These are phyloP conservation scores for Apeira syringaria DNA, from an alignment of 2,888 invertebrate genomes.

Conservation along the genomic window DNA sequence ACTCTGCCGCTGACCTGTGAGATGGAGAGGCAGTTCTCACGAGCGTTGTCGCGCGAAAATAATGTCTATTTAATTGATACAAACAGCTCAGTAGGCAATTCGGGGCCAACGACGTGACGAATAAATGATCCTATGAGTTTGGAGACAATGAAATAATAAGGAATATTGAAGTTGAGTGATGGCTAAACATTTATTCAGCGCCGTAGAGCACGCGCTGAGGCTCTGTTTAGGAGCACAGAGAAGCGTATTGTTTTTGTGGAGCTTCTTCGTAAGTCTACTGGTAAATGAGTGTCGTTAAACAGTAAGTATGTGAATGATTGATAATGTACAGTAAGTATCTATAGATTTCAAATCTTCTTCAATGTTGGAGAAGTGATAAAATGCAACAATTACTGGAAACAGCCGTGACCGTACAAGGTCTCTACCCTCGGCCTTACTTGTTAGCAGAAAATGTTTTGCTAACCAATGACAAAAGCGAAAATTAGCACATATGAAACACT, in stretches of 20 bases:
- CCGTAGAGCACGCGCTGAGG: conserved; percentile 21
- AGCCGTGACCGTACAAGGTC: conserved; percentile 36
- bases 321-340: no score
- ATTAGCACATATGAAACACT: conserved; percentile 66
- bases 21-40: conserved; percentile 57
- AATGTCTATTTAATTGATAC: conserved; percentile 74
- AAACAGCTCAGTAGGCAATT: conserved; percentile 47
- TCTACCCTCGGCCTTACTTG: conserved; percentile 34
- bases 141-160: conserved; percentile 27
- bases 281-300: background rate
- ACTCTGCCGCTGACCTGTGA: conserved; percentile 43
- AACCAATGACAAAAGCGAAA: conserved; percentile 63
- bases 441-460: conserved; percentile 56
- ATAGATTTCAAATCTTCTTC: no score
- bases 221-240: conserved; percentile 18
- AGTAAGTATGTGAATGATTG: conserved; percentile 1
- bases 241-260: conserved; percentile 1
- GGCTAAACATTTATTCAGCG: conserved; percentile 20
- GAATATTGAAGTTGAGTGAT: conserved; percentile 27
- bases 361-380: conserved; percentile 2
- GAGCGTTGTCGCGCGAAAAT: conserved; percentile 61
- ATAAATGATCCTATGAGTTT: conserved; percentile 24
- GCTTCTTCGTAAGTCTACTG: conserved; percentile 7
- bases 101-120: conserved; percentile 28
- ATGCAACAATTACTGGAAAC: conserved; percentile 7